Evolutionary conservation across 1,140 invertebrate species (phyloP).

Genomic region (Octopus bimaculoides): DNA sequence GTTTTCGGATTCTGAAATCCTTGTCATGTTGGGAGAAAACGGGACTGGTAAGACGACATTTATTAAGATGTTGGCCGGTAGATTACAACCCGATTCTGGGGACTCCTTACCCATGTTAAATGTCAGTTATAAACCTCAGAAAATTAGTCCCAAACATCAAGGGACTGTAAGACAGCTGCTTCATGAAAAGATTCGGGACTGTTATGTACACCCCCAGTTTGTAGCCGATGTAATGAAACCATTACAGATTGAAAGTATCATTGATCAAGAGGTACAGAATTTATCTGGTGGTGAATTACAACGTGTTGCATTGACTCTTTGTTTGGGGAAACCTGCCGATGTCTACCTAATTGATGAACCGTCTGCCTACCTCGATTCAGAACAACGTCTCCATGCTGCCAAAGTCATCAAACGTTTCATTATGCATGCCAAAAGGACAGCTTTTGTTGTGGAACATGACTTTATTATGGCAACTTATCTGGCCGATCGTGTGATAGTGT

Average conservation of each 20-base stretch:
- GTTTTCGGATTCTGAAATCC: conserved; percentile 99
- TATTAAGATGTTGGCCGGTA: conserved; percentile 96
- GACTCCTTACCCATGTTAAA: conserved; percentile 74
- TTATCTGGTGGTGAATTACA: conserved; percentile 99
- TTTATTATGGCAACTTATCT: conserved; percentile 99
- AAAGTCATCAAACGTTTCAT: conserved; percentile 99
- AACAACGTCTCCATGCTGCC: conserved; percentile 98
- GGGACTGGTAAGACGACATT: conserved; percentile 99
- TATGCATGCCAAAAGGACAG: conserved; percentile 98
- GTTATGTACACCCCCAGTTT: conserved; percentile 96
- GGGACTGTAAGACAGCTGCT: conserved; percentile 87
- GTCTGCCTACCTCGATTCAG: conserved; percentile 98
- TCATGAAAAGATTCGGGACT: conserved; percentile 95
- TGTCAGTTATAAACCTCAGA: conserved; percentile 99
- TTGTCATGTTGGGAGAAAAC: conserved; percentile 98
- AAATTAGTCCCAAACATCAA: conserved; percentile 97
- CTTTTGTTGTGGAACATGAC: conserved; percentile 99
- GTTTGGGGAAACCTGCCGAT: conserved; percentile 97
- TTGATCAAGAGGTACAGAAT: conserved; percentile 98
- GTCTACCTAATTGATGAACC: conserved; percentile 99
- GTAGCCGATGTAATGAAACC: conserved; percentile 99
- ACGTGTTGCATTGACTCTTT: conserved; percentile 91
- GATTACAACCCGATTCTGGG: conserved; percentile 86
- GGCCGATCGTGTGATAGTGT: conserved; percentile 97
- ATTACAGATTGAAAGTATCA: conserved; percentile 94